These are phyloP conservation scores for Habrosyne pyritoides DNA, from an alignment of 2,888 invertebrate genomes.

Conservation along the genomic window DNA sequence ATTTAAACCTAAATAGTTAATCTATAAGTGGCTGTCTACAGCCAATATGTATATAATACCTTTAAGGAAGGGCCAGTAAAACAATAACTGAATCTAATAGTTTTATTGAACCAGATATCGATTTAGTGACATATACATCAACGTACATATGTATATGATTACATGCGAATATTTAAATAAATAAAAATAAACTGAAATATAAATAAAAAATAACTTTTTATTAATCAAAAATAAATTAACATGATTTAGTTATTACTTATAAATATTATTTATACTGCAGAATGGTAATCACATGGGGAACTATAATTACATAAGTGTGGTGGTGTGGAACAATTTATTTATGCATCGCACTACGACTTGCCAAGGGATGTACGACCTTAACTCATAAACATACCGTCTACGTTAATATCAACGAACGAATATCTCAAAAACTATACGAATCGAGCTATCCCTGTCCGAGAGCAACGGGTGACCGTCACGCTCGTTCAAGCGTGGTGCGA, in stretches of 20 bases:
- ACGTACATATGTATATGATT: constrained; percentile 9
- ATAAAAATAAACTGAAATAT: constrained; percentile 31
- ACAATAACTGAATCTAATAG: neutral
- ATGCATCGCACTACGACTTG: constrained; percentile 32
- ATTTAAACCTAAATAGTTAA: neutral
- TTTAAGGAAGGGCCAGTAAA: neutral
- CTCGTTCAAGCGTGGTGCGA: constrained; percentile 6
- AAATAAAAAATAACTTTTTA: constrained; percentile 52
- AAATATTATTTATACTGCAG: constrained; percentile 44
- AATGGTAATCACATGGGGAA: constrained; percentile 46
- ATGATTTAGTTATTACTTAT: constrained; percentile 45
- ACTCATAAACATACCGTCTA: constrained; percentile 26
- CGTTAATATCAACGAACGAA: constrained; percentile 26
- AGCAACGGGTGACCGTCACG: constrained; percentile 8
- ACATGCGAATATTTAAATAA: constrained; percentile 33
- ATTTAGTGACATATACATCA: constrained; percentile 5
- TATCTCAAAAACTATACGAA: constrained; percentile 10
- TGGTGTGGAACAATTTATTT: constrained; percentile 42
- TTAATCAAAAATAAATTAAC: constrained; percentile 64
- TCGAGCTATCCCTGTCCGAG: constrained; percentile 14
- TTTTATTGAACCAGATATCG: constrained; percentile 7
- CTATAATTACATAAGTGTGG: constrained; percentile 38
- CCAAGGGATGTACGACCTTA: constrained; percentile 17
- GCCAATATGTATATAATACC: neutral
- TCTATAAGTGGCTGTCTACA: neutral